These are phyloP conservation scores for Tetramorium parvispinum DNA, from an alignment of 1,140 invertebrate species.

Conservation along the genomic window DNA sequence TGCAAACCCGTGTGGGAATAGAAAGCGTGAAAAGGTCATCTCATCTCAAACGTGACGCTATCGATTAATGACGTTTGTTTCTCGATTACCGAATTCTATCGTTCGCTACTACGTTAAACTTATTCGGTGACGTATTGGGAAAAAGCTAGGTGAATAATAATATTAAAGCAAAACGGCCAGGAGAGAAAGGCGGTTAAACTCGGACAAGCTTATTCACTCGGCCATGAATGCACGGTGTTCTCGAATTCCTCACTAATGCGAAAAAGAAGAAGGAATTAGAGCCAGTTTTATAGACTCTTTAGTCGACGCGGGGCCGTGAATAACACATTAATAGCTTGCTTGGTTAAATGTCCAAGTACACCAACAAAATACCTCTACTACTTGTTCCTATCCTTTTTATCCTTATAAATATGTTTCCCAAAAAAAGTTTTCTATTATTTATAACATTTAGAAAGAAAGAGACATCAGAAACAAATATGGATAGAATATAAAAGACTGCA, in stretches of 20 bases:
- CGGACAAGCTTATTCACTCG: slow-evolving; percentile 69
- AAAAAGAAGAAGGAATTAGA: slow-evolving; percentile 49
- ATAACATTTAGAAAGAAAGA: neutral
- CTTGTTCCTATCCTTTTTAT: neutral
- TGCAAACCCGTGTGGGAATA: neutral
- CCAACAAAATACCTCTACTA: neutral
- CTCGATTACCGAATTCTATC: slow-evolving; percentile 13
- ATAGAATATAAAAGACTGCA: neutral
- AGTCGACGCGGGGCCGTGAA: slow-evolving; percentile 16
- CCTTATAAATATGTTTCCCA: neutral
- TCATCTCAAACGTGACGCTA: slow-evolving; percentile 26
- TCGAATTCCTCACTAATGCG: slow-evolving; percentile 69
- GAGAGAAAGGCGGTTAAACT: slow-evolving; percentile 73
- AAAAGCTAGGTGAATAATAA: slow-evolving; percentile 19
- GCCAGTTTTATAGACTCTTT: slow-evolving; percentile 51
- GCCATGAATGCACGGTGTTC: slow-evolving; percentile 68
- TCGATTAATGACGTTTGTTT: neutral
- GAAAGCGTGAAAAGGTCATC: neutral
- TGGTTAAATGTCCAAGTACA: neutral
- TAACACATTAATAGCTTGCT: slow-evolving; percentile 19
- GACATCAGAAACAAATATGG: neutral
- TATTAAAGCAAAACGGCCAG: slow-evolving; percentile 4
- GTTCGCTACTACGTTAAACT: neutral
- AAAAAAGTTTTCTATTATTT: neutral
- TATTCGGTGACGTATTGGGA: neutral